Conservation (phyloP, 2,888 invertebrate genomes). For the Ectemnius continuus region DNA sequence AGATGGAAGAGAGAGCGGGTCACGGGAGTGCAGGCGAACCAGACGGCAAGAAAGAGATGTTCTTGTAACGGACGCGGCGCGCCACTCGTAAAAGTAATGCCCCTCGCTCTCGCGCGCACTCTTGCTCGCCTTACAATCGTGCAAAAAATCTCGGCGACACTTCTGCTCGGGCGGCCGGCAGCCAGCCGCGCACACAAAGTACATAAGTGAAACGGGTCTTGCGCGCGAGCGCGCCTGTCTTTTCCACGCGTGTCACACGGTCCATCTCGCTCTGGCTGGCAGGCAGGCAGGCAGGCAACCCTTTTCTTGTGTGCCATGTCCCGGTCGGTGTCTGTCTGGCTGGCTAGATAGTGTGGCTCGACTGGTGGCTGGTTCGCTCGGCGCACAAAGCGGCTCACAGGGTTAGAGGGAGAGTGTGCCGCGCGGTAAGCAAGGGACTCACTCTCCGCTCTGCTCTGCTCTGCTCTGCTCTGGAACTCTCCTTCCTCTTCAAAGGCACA, state of each 20-base stretch:
- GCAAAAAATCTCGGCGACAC: not conserved
- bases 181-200: too few relatives aligned
- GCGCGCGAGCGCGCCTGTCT: not conserved
- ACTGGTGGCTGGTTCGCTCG: too few relatives aligned
- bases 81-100: not conserved
- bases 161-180: too few relatives aligned
- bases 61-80: not conserved
- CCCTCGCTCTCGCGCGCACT: not conserved
- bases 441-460: constrained; percentile 26
- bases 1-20: not conserved
- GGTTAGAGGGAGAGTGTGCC: constrained; percentile 6
- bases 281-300: constrained; percentile 30
- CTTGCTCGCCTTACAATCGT: not conserved
- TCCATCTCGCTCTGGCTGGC: constrained; percentile 33
- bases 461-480: constrained; percentile 46
- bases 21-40: too few relatives aligned
- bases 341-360: too few relatives aligned
- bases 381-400: too few relatives aligned
- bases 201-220: too few relatives aligned
- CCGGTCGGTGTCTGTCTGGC: too few relatives aligned
- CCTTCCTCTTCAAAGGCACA: constrained; percentile 39
- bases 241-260: constrained; percentile 15
- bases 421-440: constrained; percentile 38
- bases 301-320: constrained; percentile 16
- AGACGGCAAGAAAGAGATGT: too few relatives aligned